Evolutionary conservation across 2,113 vertebrate species (phyloP).

Genomic region (Megaleporinus macrocephalus): DNA sequence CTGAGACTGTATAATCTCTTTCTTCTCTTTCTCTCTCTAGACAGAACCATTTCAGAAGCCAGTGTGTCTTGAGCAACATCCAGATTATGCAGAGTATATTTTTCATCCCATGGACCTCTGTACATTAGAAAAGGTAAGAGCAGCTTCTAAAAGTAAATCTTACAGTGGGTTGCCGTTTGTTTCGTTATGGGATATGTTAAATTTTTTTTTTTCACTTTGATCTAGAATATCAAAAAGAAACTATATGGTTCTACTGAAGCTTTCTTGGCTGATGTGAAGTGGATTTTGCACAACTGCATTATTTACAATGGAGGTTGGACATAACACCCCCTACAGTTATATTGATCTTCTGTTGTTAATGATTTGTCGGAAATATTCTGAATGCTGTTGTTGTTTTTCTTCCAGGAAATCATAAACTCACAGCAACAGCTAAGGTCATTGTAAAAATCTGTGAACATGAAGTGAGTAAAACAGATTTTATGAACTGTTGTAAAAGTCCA

Average conservation of each 20-base stretch:
- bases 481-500: background rate
- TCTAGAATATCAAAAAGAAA: conserved; percentile 96
- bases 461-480: conserved; percentile 73
- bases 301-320: conserved; percentile 96
- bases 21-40: conserved; percentile 69
- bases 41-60: conserved; percentile 99
- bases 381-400: conserved; percentile 60
- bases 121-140: conserved; percentile 94
- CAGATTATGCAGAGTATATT: conserved; percentile 98
- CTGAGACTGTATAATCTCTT: conserved; percentile 10
- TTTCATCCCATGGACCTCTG: conserved; percentile 99
- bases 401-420: conserved; percentile 98
- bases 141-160: background rate
- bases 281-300: conserved; percentile 99
- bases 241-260: conserved; percentile 99
- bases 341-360: background rate
- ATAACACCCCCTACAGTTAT: background rate
- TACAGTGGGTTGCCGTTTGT: background rate
- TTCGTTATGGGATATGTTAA: background rate
- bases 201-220: background rate
- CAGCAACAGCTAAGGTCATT: conserved; percentile 96
- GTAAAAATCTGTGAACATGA: conserved; percentile 99
- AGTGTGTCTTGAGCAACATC: conserved; percentile 95
- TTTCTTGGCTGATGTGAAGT: conserved; percentile 96
- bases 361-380: conserved; percentile 1